These are phyloP conservation scores for Catajapyx aquilonaris DNA, from an alignment of 1,140 invertebrate genomes.

Conservation along the genomic window DNA sequence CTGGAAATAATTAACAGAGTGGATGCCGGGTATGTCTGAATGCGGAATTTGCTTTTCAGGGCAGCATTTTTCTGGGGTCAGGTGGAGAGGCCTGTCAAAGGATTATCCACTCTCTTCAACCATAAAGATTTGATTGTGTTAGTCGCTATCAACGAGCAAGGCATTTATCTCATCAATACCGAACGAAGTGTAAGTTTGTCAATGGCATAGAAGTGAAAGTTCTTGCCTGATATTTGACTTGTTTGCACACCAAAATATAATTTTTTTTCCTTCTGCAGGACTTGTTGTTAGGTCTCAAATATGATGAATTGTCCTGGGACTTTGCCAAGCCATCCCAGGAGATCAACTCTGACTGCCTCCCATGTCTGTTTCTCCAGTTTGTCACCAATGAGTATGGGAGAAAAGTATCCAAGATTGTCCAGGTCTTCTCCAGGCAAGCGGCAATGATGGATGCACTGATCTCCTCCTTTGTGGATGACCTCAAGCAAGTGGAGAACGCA, in stretches of 20 bases:
- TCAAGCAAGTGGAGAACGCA: slow-evolving; percentile 28
- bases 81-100: slow-evolving; percentile 67
- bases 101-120: slow-evolving; percentile 59
- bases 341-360: slow-evolving; percentile 63
- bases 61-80: slow-evolving; percentile 73
- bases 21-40: too few species aligned
- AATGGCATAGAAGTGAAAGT: slow-evolving; percentile 1
- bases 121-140: slow-evolving; percentile 67
- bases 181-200: slow-evolving; percentile 48
- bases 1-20: too few species aligned
- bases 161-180: slow-evolving; percentile 72
- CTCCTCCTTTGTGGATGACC: slow-evolving; percentile 56
- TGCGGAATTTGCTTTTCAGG: too few species aligned
- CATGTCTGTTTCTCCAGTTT: slow-evolving; percentile 75
- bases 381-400: slow-evolving; percentile 63
- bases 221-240: slow-evolving; percentile 7
- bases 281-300: slow-evolving; percentile 58
- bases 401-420: slow-evolving; percentile 61
- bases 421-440: slow-evolving; percentile 75
- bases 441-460: slow-evolving; percentile 82
- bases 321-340: slow-evolving; percentile 65
- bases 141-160: slow-evolving; percentile 67
- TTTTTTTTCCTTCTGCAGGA: slow-evolving; percentile 31
- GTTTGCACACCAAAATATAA: neutral
- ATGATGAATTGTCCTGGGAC: slow-evolving; percentile 76